Evolutionary conservation across 1,140 invertebrate species (phyloP).

Genomic region (Cherax destructor): DNA sequence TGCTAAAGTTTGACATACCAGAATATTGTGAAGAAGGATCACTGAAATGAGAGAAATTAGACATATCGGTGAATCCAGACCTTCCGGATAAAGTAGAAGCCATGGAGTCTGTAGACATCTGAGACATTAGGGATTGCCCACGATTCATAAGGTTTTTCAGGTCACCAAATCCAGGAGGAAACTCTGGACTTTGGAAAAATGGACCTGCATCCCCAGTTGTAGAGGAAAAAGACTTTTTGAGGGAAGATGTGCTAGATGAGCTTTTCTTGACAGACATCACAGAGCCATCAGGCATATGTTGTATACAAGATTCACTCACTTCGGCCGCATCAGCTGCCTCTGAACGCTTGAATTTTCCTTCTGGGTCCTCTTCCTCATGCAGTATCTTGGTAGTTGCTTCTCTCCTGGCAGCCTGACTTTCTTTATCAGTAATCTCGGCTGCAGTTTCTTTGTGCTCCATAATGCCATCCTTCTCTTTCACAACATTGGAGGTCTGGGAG

Average conservation of each 20-base stretch:
- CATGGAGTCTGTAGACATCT: conserved; percentile 70
- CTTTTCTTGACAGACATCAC: conserved; percentile 70
- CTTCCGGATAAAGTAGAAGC: conserved; percentile 58
- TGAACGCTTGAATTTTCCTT: conserved; percentile 65
- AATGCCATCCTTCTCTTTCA: conserved; percentile 67
- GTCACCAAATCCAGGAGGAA: conserved; percentile 63
- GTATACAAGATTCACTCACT: conserved; percentile 68
- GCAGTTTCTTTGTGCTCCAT: conserved; percentile 64
- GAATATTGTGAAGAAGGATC: conserved; percentile 54
- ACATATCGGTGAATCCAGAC: conserved; percentile 66
- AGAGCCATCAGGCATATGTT: conserved; percentile 68
- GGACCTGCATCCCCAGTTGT: conserved; percentile 20
- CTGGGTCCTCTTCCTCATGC: conserved; percentile 63
- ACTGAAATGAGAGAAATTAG: conserved; percentile 53
- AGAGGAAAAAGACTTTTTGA: conserved; percentile 56
- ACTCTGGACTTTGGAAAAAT: conserved; percentile 46
- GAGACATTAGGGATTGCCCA: conserved; percentile 67
- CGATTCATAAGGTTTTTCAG: conserved; percentile 63
- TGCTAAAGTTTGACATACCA: conserved; percentile 50
- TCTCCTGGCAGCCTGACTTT: conserved; percentile 65
- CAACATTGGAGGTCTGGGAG: conserved; percentile 67
- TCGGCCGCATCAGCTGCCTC: conserved; percentile 71
- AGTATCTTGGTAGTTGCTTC: conserved; percentile 65
- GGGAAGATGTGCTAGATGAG: conserved; percentile 60
- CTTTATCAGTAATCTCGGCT: conserved; percentile 68